Conservation (phyloP, 2,113 vertebrate genomes). For the Triplophysa rosa region DNA sequence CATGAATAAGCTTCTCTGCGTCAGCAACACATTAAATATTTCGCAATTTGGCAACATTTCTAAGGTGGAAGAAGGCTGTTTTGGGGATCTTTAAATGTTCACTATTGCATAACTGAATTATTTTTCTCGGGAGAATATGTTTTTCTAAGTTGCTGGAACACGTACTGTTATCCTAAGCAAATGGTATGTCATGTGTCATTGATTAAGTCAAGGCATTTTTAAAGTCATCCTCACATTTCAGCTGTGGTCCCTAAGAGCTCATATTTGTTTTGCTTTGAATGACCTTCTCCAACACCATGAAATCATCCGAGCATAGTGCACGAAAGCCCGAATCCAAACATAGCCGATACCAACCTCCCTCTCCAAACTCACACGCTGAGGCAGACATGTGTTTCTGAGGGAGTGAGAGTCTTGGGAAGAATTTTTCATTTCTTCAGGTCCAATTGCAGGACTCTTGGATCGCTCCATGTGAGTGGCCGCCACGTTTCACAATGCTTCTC, state of each 20-base stretch:
- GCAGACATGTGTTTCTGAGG: slow-evolving; percentile 32
- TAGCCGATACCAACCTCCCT: slow-evolving; percentile 12
- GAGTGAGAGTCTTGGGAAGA: not conserved
- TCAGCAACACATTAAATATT: too few relatives aligned
- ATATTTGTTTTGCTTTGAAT: slow-evolving; percentile 23
- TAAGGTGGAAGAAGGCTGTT: too few relatives aligned
- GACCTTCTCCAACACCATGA: slow-evolving; percentile 17
- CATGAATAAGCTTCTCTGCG: too few relatives aligned
- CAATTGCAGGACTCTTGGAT: slow-evolving; percentile 45
- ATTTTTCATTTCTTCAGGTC: slow-evolving; percentile 42
- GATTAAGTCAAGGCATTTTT: slow-evolving; percentile 34
- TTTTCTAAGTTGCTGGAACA: slow-evolving; percentile 1
- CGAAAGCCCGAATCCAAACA: not conserved
- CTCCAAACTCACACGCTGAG: not conserved
- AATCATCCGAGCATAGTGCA: slow-evolving; percentile 7
- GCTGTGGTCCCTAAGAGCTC: not conserved
- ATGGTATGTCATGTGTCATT: slow-evolving; percentile 20
- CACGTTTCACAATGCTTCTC: slow-evolving; percentile 42
- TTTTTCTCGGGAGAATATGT: not conserved
- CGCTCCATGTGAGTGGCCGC: slow-evolving; percentile 38
- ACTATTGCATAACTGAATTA: not conserved
- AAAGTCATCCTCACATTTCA: slow-evolving; percentile 19
- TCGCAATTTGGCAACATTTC: too few relatives aligned
- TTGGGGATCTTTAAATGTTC: slow-evolving; percentile 8
- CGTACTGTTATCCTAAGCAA: not conserved